Evolutionary conservation across 2,797 vertebrate genomes (phyloP).

Genomic region (Natrix natrix): DNA sequence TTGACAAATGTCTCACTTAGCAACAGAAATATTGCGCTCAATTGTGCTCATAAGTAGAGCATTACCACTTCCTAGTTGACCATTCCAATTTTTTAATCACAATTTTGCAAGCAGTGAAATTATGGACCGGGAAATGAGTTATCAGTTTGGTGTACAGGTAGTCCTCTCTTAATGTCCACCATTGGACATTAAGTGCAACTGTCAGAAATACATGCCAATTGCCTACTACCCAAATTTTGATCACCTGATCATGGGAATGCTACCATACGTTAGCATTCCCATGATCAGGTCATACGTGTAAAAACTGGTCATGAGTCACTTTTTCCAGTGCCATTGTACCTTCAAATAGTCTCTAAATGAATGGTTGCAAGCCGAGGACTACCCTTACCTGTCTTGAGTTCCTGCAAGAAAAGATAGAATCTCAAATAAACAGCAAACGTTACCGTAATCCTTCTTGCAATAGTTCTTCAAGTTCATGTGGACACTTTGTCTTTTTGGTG

Average conservation of each 20-base stretch:
- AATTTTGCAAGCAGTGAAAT: background rate
- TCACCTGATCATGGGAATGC: no score
- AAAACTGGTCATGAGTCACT: no score
- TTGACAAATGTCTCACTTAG: background rate
- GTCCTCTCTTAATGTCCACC: background rate
- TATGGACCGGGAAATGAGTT: background rate
- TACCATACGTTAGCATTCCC: no score
- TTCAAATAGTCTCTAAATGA: no score
- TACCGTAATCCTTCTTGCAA: slow-evolving; percentile 88
- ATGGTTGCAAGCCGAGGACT: no score
- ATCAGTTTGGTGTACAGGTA: background rate
- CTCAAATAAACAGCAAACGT: background rate
- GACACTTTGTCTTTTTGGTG: slow-evolving; percentile 77
- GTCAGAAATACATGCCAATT: no score
- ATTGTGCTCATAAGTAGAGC: background rate
- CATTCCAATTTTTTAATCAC: background rate
- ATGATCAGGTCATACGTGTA: no score
- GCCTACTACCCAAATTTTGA: no score
- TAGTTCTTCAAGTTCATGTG: slow-evolving; percentile 85
- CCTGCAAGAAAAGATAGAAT: background rate
- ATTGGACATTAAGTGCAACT: no score
- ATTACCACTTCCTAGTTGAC: background rate
- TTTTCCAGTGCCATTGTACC: no score
- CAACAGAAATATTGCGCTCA: background rate
- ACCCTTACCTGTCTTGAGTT: background rate